Percentiles rank a stretch among this genome's conserved stretches.
Conservation (phyloP, 2,797 vertebrate species). For the Sebastes iracundus region DNA sequence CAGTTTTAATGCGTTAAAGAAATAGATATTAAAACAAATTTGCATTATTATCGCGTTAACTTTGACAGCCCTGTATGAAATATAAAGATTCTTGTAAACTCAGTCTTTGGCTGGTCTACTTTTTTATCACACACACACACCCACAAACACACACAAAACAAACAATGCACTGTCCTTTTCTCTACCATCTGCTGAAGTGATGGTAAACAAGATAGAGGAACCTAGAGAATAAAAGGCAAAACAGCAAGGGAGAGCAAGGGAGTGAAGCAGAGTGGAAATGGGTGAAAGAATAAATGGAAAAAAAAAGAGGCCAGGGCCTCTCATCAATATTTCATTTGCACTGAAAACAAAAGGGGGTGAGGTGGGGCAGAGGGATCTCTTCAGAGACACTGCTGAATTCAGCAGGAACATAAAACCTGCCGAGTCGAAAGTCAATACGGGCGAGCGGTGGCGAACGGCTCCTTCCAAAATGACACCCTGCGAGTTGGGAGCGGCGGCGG, state of each 20-base stretch:
- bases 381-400: conserved; percentile 50
- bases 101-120: background rate
- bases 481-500: conserved; percentile 14
- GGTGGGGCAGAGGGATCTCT: background rate
- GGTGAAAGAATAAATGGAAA: conserved; percentile 28
- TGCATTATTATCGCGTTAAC: no score
- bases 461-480: conserved; percentile 49
- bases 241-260: conserved; percentile 22
- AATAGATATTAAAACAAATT: no score
- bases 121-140: no score
- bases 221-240: conserved; percentile 4
- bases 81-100: background rate
- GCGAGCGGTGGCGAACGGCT: conserved; percentile 36
- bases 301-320: conserved; percentile 30
- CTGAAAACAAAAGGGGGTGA: conserved; percentile 38
- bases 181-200: background rate
- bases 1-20: no score
- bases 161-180: background rate
- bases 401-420: conserved; percentile 53
- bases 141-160: background rate
- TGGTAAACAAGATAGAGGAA: background rate
- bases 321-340: conserved; percentile 72
- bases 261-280: background rate
- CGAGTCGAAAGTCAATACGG: conserved; percentile 57
- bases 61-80: background rate